These are phyloP conservation scores for Halocaridina rubra DNA, from an alignment of 2,888 invertebrate genomes.

Conservation along the genomic window DNA sequence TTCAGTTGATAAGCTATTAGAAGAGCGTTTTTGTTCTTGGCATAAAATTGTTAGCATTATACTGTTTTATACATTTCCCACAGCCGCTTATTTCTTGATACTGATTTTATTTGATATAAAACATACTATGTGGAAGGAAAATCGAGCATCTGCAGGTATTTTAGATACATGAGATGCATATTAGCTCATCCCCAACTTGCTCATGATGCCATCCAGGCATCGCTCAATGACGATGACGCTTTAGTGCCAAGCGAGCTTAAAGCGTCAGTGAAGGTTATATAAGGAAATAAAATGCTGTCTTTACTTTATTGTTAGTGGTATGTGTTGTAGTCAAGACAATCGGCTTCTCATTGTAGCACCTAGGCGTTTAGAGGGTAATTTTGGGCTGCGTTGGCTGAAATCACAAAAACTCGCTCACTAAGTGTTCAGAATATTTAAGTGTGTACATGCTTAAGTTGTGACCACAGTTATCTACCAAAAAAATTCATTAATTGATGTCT, in stretches of 20 bases:
- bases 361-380: background rate
- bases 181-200: constrained; percentile 25
- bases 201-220: constrained; percentile 21
- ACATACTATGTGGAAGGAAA: no score
- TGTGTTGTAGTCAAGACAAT: constrained; percentile 36
- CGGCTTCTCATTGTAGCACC: constrained; percentile 12
- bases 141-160: no score
- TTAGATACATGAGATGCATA: constrained; percentile 26
- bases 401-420: constrained; percentile 33
- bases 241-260: constrained; percentile 42
- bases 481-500: background rate
- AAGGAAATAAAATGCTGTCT: background rate
- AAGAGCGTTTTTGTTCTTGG: no score
- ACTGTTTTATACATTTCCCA: no score
- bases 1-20: no score
- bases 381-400: background rate
- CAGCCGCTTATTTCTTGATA: no score
- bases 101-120: no score
- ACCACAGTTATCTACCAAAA: background rate
- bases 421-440: constrained; percentile 26
- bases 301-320: background rate
- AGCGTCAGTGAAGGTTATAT: background rate
- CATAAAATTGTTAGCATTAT: no score
- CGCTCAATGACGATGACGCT: constrained; percentile 47
- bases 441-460: background rate